Base-by-base conservation (phyloP, 2,888 invertebrate genomes). In the Plusia festucae region DNA sequence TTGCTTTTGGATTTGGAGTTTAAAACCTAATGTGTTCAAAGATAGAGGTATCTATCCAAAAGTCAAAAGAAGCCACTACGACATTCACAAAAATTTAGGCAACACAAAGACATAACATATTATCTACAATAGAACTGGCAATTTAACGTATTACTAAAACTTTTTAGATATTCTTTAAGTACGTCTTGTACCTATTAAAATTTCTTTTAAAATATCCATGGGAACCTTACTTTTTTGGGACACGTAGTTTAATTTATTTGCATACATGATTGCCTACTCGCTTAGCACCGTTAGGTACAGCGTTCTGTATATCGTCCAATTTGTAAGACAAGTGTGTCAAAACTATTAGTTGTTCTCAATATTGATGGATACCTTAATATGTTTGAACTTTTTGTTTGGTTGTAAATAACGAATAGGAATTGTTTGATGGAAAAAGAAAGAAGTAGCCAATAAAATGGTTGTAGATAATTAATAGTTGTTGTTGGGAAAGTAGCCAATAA, bases 231-330 rank as follows among this genome's bases (percentile, higher is more conserved):
- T 61, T 73, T 52, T 22, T 16, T 53, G 46, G 53, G 60, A 66
- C 59, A 72, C 66, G 55, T 20, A 60, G 27, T 72, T 44, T 53
- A 49, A 20, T 57, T 77, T 30, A 60, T 77, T 77, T 77, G 57
- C 62, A 72, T 72, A 59, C 53, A 11, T 53, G 62, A 77, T 77
- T 53, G 53, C 53, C 20, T 40, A 72, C 78, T 51, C 66, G 73
- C 59, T 77, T 66, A 20, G 20, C 18, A 73, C 53, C 40, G 32
- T 53, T 2, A 68, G 78, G 67, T 78, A 77, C 65, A 59, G n/a
- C 18, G 68, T 55, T 72, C 53, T 60, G 54, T 24, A 72, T 53
- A 56, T 72, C 46, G 53, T 55, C 44, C 58, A 66, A 64, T 30
- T 53, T 60, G 60, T 52, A 53, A 24, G 59, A 71, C 34, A 72